A percentile compares a stretch with the other conserved stretches of the same genome.
Evolutionary conservation across 1,140 invertebrate genomes (phyloP).

Genomic region (Dreissena polymorpha): DNA sequence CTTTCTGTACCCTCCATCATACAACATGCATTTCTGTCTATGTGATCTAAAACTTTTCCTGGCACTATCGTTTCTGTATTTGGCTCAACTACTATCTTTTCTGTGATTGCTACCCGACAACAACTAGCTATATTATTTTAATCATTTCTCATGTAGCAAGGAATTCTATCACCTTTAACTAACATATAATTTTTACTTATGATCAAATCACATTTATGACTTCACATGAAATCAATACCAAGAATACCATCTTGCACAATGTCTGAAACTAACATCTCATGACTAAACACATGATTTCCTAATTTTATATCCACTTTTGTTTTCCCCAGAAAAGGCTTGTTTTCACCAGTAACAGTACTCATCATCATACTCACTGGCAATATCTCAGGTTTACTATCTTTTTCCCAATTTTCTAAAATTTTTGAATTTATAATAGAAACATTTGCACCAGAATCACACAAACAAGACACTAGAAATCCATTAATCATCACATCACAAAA

Average conservation of each 20-base stretch:
- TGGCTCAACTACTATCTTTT: background rate
- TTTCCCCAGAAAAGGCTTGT: background rate
- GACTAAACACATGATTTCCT: conserved; percentile 13
- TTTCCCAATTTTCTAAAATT: background rate
- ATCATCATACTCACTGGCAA: too few species aligned
- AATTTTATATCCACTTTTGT: background rate
- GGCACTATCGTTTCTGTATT: conserved; percentile 4
- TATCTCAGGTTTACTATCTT: too few species aligned
- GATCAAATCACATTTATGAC: conserved; percentile 10
- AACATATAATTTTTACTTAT: conserved; percentile 17
- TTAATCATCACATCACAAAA: too few species aligned
- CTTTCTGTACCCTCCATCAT: background rate
- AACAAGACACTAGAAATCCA: too few species aligned
- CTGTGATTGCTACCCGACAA: background rate
- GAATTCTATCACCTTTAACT: conserved; percentile 9
- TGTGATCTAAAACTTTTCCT: background rate
- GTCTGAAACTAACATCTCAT: conserved; percentile 12
- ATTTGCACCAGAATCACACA: too few species aligned
- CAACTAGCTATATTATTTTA: background rate
- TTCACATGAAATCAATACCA: conserved; percentile 19
- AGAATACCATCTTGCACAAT: conserved; percentile 23
- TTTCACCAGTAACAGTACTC: conserved; percentile 5
- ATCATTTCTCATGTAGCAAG: conserved; percentile 12
- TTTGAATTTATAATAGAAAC: too few species aligned
- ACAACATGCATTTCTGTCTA: background rate